These are phyloP conservation scores for Patiria pectinifera DNA, from an alignment of 53 echinoderm and acorn worm species.

Conservation along the genomic window DNA sequence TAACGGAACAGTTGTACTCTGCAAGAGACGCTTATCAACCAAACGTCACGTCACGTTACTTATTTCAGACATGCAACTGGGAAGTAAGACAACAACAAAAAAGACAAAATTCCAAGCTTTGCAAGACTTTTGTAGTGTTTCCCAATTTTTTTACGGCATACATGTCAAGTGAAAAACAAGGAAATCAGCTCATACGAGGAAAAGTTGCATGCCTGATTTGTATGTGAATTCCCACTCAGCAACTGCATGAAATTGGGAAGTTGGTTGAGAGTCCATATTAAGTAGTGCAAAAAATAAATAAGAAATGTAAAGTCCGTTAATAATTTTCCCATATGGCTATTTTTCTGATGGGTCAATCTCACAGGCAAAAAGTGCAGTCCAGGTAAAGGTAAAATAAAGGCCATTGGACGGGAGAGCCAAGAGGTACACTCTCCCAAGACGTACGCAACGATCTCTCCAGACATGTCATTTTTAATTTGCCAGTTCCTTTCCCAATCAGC, in stretches of 20 bases:
- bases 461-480: conserved; percentile 56
- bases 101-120: too few relatives aligned
- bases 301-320: not conserved
- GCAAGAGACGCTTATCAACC: too few relatives aligned
- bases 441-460: not conserved
- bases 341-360: not conserved
- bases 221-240: not conserved
- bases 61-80: too few relatives aligned
- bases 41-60: too few relatives aligned
- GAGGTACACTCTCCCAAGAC: too few relatives aligned
- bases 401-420: not conserved
- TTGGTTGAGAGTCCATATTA: not conserved
- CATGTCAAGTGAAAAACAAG: too few relatives aligned
- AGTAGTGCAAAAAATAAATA: not conserved
- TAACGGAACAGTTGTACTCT: too few relatives aligned
- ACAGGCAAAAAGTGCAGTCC: not conserved
- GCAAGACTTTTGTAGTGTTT: too few relatives aligned
- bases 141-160: too few relatives aligned
- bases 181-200: too few relatives aligned
- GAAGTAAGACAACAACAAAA: too few relatives aligned
- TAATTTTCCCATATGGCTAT: not conserved
- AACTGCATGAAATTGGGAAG: not conserved
- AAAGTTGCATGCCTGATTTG: too few relatives aligned
- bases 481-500: conserved; percentile 18
- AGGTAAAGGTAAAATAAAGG: not conserved